phyloP scores from a whole-genome alignment of 2,797 vertebrate genomes.

The Lithobates sylvaticus region DNA sequence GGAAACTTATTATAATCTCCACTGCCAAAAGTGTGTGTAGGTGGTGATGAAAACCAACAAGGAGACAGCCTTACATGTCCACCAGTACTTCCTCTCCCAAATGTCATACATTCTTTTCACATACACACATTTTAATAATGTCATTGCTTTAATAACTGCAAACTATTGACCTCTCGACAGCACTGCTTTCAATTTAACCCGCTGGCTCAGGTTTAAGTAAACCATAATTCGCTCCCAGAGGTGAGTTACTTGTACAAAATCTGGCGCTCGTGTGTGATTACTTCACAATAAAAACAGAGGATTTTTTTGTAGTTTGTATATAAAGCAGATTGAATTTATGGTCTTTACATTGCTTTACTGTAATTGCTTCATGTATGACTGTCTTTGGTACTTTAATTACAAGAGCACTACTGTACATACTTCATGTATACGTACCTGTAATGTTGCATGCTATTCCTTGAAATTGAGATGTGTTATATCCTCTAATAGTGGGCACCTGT shows the following conservation, averaged over 20 bases:
- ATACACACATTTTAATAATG: constrained; percentile 57
- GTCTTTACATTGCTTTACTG: too few species aligned
- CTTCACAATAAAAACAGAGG: constrained; percentile 15
- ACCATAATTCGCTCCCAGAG: constrained; percentile 48
- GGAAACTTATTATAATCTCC: constrained; percentile 39
- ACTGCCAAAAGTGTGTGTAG: constrained; percentile 49
- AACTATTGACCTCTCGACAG: constrained; percentile 57
- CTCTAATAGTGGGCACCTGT: too few species aligned
- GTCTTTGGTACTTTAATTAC: too few species aligned
- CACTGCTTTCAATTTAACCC: constrained; percentile 55
- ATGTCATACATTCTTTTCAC: constrained; percentile 55
- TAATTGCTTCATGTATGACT: too few species aligned
- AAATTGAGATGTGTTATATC: too few species aligned
- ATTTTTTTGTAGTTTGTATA: neutral
- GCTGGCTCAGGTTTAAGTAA: constrained; percentile 23
- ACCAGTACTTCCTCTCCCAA: constrained; percentile 52
- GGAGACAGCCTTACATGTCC: constrained; percentile 52
- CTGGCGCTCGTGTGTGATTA: constrained; percentile 29
- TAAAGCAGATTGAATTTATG: neutral
- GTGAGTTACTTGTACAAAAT: constrained; percentile 35
- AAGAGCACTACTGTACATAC: too few species aligned
- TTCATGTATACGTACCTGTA: too few species aligned
- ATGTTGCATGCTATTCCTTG: too few species aligned
- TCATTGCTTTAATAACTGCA: constrained; percentile 55
- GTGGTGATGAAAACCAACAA: constrained; percentile 53